Conservation (phyloP, 2,113 vertebrate genomes). For the Antechinus stuartii region DNA sequence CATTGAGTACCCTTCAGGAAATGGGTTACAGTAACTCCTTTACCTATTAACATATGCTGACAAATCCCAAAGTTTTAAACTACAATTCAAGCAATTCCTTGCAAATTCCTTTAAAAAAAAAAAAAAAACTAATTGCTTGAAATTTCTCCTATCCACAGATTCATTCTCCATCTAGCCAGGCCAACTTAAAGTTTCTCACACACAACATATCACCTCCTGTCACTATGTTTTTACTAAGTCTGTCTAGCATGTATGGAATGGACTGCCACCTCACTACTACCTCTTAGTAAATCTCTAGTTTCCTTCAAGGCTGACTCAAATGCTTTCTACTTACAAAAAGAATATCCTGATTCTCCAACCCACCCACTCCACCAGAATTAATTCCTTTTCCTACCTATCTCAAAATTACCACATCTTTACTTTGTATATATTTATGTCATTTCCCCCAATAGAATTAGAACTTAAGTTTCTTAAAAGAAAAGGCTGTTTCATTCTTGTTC, state of each 20-base stretch:
- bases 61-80: slow-evolving; percentile 56
- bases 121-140: slow-evolving; percentile 40
- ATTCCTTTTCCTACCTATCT: too few relatives aligned
- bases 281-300: too few relatives aligned
- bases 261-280: too few relatives aligned
- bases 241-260: too few relatives aligned
- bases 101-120: slow-evolving; percentile 43
- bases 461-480: neutral
- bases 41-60: slow-evolving; percentile 51
- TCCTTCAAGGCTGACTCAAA: too few relatives aligned
- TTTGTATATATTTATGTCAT: neutral
- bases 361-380: too few relatives aligned
- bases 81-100: slow-evolving; percentile 57
- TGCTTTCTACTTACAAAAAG: too few relatives aligned
- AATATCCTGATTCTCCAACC: too few relatives aligned
- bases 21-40: neutral
- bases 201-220: too few relatives aligned
- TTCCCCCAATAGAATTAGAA: neutral
- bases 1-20: slow-evolving; percentile 36
- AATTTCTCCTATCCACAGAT: neutral
- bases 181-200: neutral
- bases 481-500: neutral
- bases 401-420: too few relatives aligned
- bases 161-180: neutral
- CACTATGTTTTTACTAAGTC: too few relatives aligned